Evolutionary conservation across 2,888 invertebrate genomes (phyloP), one percentile per base, ranked within the genome.

Genomic region (Formica aserva): DNA sequence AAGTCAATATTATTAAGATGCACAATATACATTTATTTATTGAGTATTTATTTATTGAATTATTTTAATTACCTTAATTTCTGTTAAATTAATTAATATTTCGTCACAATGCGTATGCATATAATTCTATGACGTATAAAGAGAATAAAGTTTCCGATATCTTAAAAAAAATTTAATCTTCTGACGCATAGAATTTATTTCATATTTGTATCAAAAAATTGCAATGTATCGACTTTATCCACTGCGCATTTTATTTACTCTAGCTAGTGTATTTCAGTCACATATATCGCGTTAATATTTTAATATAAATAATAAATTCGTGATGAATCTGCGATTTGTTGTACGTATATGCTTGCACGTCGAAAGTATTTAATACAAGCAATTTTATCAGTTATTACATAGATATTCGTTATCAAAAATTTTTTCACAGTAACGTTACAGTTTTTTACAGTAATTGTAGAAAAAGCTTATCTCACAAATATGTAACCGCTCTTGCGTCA

Each of bases 371-470:
- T 45, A 18, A 38, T 32, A 32, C 15, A 67, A 41, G 35, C 18
- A 66, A 66, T 67, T 52, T 77, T 77, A 67, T 76, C 48, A 22
- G 2, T 67, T n/a, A 15, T 15, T 48, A 52, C 15, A 18, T 15
- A 29, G 35, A 66, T 9, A 8, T n/a, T 2, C 1, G 4, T 9
- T 32, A 4, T 8, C 6, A 35, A 22, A 1, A 3, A 32, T 76
- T 66, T 52, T 18, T 65, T 35, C 6, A 15, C 32, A 52, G 2
- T 35, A 9, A 52, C 0, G 22, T 26, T 18, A 11, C 55, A n/a
- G 3, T 6, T 48, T 52, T n/a, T 52, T 52, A 52, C 2, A n/a
- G 48, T 48, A 6, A 22, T 22, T 26, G 35, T 67, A 38, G 11
- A 26, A 38, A 55, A 66, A 11, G 6, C 0, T 32, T 52, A 26